A percentile compares a stretch with the other conserved stretches of the same genome.
These are phyloP conservation scores for Timandra comae DNA, from an alignment of 2,888 invertebrate genomes.

Conservation along the genomic window DNA sequence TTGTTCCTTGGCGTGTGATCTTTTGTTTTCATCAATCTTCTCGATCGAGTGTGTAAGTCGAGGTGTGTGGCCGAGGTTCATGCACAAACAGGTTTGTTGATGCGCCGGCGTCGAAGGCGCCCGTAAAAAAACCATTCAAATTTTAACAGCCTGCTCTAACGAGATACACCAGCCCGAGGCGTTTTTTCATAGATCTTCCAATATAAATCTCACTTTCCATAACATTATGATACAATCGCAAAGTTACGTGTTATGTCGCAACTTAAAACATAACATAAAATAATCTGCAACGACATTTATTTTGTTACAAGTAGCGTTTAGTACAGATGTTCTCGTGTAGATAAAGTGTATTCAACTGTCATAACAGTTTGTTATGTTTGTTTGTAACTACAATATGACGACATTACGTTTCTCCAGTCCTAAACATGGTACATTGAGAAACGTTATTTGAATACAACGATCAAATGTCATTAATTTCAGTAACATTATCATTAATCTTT, in stretches of 20 bases:
- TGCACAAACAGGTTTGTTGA: conserved; percentile 51
- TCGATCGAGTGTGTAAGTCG: conserved; percentile 20
- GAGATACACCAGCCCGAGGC: conserved; percentile 15
- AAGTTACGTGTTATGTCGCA: conserved; percentile 44
- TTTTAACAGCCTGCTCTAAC: conserved; percentile 52
- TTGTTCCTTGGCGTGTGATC: conserved; percentile 1
- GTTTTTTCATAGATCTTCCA: conserved; percentile 41
- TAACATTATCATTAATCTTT: conserved; percentile 18
- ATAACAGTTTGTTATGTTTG: conserved; percentile 38
- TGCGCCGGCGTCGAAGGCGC: conserved; percentile 32
- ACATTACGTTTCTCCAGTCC: conserved; percentile 27
- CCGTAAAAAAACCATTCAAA: conserved; percentile 54
- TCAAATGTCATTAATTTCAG: conserved; percentile 15
- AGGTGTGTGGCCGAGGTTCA: conserved; percentile 46
- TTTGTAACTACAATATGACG: conserved; percentile 31
- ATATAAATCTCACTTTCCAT: conserved; percentile 58
- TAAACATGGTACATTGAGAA: conserved; percentile 21
- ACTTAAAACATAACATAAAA: conserved; percentile 36
- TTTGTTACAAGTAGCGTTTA: conserved; percentile 46
- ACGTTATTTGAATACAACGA: conserved; percentile 13
- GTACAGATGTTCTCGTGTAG: conserved; percentile 51
- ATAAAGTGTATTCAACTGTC: conserved; percentile 48
- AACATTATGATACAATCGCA: conserved; percentile 47
- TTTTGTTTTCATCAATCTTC: conserved; percentile 22
- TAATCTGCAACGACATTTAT: conserved; percentile 55